Conservation (phyloP, 1,140 invertebrate genomes). For the Cherax quadricarinatus region DNA sequence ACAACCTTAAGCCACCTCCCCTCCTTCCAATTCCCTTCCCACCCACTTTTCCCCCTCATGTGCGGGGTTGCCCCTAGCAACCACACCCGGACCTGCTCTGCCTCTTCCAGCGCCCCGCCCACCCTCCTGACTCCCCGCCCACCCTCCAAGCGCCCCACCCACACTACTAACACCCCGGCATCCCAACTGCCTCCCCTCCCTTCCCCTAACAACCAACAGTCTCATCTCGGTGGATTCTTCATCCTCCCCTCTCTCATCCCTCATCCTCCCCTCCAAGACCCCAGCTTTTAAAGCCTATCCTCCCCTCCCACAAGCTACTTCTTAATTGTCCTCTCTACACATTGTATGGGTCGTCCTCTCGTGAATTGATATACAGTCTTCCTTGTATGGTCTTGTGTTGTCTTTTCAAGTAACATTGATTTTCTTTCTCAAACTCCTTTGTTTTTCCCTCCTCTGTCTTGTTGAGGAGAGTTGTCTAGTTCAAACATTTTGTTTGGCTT, state of each 20-base stretch:
- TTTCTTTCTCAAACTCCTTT: too few species aligned
- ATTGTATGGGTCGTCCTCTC: too few species aligned
- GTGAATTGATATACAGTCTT: too few species aligned
- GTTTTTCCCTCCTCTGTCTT: too few species aligned
- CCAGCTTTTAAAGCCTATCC: too few species aligned
- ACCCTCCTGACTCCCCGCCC: not conserved
- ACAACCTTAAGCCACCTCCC: not conserved
- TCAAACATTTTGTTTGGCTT: too few species aligned
- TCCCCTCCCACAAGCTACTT: not conserved
- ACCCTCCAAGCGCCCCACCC: not conserved
- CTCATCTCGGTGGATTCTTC: not conserved
- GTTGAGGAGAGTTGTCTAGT: too few species aligned
- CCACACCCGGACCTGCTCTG: conserved; percentile 2
- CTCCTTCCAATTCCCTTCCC: not conserved
- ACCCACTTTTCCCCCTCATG: not conserved
- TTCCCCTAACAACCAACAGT: not conserved
- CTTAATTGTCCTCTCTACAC: too few species aligned
- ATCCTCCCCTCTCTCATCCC: too few species aligned
- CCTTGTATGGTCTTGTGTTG: too few species aligned
- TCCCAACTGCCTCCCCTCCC: not conserved
- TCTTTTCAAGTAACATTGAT: too few species aligned
- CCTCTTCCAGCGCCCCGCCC: not conserved
- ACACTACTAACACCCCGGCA: not conserved
- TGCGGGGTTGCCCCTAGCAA: conserved; percentile 8
- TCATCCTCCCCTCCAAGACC: too few species aligned